These are phyloP conservation scores for Mola mola DNA, from an alignment of 2,113 vertebrate species.

Conservation along the genomic window DNA sequence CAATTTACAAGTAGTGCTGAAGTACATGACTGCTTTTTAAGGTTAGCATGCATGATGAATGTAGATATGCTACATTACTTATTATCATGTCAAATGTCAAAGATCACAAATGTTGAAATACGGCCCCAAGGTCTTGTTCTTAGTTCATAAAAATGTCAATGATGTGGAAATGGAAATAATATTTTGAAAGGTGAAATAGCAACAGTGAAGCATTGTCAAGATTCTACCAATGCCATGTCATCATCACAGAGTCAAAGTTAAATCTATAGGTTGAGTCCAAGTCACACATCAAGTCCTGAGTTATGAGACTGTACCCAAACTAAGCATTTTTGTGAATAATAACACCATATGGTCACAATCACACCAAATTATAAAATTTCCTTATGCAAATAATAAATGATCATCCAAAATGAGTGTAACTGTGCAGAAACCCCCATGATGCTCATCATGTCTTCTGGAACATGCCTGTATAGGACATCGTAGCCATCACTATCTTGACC, in stretches of 20 bases:
- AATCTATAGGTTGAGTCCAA: not conserved
- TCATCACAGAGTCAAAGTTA: not conserved
- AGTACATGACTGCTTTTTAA: slow-evolving; percentile 30
- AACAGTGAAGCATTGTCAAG: slow-evolving; percentile 1
- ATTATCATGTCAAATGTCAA: slow-evolving; percentile 48
- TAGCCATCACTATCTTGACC: too few species aligned
- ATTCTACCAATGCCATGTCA: slow-evolving; percentile 7
- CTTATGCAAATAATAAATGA: too few species aligned
- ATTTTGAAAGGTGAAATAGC: slow-evolving; percentile 6
- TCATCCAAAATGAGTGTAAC: too few species aligned
- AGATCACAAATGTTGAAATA: slow-evolving; percentile 29
- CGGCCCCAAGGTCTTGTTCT: slow-evolving; percentile 9
- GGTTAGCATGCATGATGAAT: slow-evolving; percentile 45
- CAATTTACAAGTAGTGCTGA: slow-evolving; percentile 25
- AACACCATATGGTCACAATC: too few species aligned
- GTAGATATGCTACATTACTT: slow-evolving; percentile 26
- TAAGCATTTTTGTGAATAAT: too few species aligned
- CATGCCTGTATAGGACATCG: too few species aligned
- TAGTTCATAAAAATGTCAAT: slow-evolving; percentile 11
- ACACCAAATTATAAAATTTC: too few species aligned
- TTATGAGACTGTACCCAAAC: too few species aligned
- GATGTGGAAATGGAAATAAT: slow-evolving; percentile 10
- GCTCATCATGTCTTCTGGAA: too few species aligned
- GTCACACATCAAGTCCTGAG: not conserved
- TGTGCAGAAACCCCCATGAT: too few species aligned